These are phyloP conservation scores for Actenoides hombroni DNA, from an alignment of 2,113 vertebrate species.

Conservation along the genomic window DNA sequence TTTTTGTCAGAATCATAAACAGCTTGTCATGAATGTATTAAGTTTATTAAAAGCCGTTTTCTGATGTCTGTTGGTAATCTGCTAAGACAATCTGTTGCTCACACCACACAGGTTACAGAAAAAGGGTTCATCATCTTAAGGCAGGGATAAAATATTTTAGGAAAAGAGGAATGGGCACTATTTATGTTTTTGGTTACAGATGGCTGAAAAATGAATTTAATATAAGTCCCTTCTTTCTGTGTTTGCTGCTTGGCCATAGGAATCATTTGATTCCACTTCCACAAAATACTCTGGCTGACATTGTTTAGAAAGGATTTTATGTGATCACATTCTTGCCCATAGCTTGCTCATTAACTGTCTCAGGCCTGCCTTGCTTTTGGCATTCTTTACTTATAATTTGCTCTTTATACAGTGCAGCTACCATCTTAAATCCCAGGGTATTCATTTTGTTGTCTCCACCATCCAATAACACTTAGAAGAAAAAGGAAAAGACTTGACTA, in stretches of 20 bases:
- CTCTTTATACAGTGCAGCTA: background rate
- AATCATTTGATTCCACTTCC: background rate
- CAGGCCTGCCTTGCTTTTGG: background rate
- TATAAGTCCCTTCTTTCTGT: background rate
- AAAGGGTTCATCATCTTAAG: background rate
- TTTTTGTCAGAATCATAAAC: background rate
- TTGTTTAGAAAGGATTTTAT: background rate
- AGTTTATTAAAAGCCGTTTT: conserved; percentile 12
- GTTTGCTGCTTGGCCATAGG: background rate
- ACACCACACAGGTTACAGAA: background rate
- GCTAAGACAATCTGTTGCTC: background rate
- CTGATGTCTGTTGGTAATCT: background rate
- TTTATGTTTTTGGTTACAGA: background rate
- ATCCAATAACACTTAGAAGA: background rate
- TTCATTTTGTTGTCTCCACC: background rate
- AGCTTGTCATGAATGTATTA: background rate
- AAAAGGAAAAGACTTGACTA: background rate
- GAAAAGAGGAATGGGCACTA: background rate
- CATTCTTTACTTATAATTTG: conserved; percentile 40
- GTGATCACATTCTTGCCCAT: background rate
- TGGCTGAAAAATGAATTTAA: conserved; percentile 34
- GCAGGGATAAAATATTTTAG: background rate
- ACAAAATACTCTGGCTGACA: background rate
- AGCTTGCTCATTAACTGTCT: conserved; percentile 17
- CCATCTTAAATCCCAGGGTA: background rate